Base-by-base conservation (phyloP, 2,888 invertebrate species). In the Drosophila incognita region DNA sequence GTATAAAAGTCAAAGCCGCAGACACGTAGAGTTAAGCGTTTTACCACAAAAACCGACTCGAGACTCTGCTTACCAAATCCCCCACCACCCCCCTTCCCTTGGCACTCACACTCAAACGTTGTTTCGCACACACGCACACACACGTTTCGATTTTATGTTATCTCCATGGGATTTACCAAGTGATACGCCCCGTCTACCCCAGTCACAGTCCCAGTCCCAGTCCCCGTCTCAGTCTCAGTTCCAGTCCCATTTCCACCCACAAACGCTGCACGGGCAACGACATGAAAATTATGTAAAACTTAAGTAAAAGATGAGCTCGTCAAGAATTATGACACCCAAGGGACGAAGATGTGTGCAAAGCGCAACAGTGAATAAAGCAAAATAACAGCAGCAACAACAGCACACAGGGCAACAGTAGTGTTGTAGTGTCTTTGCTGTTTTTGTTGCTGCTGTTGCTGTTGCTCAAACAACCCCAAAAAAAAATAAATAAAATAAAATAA, bases 241-340 rank as follows among this genome's bases (percentile, higher is more conserved):
- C 29, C 15, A 21, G 11, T 18, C 15, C 38, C 40, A 40, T 36
- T 21, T 63, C 67, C 72, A 61, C 49, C 61, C 61, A 53, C 56
- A 36, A 54, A 27, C 73, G 49, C 58, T 54, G 70, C 49, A 63
- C 83, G 68, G 74, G 58, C 91, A 87, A 89, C 91, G 79, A 87
- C 87, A 89, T 89, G 89, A 91, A 85, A 92, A 92, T 92, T 93
- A 93, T 93, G 92, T 91, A 92, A 92, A 93, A 92, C 92, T 92
- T 92, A 92, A 92, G 92, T 93, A 92, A 93, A 92, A 93, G 93
- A 93, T 92, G 93, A 93, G 92, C 92, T 93, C 91, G 92, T 93
- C 93, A 92, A 88, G 91, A 93, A 91, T 93, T 93, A 93, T 93
- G 92, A 92, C 92, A 92, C 93, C 90, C 93, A 71, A 73, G 93